A percentile compares a stretch with the other conserved stretches of the same genome.
Conservation (phyloP, 2,797 vertebrate species). For the Serranus cabrilla region DNA sequence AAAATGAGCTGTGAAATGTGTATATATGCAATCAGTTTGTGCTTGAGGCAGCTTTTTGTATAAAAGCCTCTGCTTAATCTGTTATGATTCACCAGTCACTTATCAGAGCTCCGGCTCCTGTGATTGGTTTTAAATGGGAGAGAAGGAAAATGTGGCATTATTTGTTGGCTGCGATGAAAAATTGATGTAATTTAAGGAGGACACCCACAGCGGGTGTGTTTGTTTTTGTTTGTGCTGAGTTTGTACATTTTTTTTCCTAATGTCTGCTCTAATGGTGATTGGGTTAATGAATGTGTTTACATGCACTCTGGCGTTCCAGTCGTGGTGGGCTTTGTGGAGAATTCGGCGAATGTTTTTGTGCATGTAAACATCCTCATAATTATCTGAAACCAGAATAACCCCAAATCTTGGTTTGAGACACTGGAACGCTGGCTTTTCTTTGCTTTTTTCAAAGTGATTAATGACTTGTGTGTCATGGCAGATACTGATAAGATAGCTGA, state of each 20-base stretch:
- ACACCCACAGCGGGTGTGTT: slow-evolving; percentile 32
- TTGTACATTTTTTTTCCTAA: slow-evolving; percentile 36
- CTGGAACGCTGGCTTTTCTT: too few relatives aligned
- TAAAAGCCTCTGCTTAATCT: slow-evolving; percentile 37
- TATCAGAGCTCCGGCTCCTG: slow-evolving; percentile 25
- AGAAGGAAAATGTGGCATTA: slow-evolving; percentile 21
- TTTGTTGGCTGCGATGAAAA: slow-evolving; percentile 41
- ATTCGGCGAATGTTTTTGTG: background rate
- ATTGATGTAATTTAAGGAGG: slow-evolving; percentile 43
- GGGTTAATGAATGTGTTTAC: slow-evolving; percentile 33
- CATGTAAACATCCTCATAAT: background rate
- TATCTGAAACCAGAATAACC: background rate
- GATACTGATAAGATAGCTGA: too few relatives aligned
- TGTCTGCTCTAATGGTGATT: slow-evolving; percentile 35
- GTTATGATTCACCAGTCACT: slow-evolving; percentile 42
- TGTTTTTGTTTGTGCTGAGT: slow-evolving; percentile 46
- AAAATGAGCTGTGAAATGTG: slow-evolving; percentile 40
- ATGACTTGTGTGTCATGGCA: too few relatives aligned
- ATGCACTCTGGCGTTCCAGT: background rate
- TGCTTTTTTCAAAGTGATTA: too few relatives aligned
- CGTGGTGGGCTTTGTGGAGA: background rate
- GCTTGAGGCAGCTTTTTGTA: slow-evolving; percentile 36
- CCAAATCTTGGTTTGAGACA: background rate
- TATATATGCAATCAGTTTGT: slow-evolving; percentile 31
- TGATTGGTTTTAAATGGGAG: slow-evolving; percentile 50